Evolutionary conservation across 2,113 vertebrate species (phyloP).

Genomic region (Elaphurus davidianus): DNA sequence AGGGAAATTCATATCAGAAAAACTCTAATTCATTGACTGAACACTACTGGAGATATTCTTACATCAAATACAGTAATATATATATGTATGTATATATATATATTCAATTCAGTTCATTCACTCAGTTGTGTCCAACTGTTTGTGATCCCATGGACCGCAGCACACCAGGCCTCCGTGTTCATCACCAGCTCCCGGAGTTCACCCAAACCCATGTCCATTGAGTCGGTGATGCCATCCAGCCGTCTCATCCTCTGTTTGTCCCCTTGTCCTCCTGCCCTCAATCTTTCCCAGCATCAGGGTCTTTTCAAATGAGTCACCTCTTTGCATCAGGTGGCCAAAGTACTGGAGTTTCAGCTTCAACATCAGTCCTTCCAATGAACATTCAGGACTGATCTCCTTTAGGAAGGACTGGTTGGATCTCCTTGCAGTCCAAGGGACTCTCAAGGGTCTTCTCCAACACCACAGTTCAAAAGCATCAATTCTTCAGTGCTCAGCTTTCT

Average conservation of each 20-base stretch:
- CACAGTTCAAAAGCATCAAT: background rate
- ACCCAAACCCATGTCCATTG: background rate
- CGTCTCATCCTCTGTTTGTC: background rate
- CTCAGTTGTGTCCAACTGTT: fast-evolving
- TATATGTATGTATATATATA: background rate
- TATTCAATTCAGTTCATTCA: background rate
- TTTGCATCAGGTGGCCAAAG: background rate
- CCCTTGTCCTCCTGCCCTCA: background rate
- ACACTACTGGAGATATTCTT: background rate
- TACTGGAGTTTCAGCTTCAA: background rate
- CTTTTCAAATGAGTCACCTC: background rate
- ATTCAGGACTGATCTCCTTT: background rate
- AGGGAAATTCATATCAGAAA: background rate
- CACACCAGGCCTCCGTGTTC: background rate
- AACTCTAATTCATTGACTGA: background rate
- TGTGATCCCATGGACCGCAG: background rate
- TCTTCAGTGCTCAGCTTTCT: background rate
- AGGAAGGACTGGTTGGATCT: background rate
- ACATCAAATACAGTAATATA: background rate
- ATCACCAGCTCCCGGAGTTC: background rate
- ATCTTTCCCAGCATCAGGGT: background rate
- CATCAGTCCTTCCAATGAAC: background rate
- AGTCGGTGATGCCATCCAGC: background rate
- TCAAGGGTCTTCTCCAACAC: background rate
- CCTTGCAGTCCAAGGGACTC: background rate